A percentile compares a stretch with the other conserved stretches of the same genome.
phyloP scores from a whole-genome alignment of 2,888 invertebrate species.

The Microctonus hyperodae region DNA sequence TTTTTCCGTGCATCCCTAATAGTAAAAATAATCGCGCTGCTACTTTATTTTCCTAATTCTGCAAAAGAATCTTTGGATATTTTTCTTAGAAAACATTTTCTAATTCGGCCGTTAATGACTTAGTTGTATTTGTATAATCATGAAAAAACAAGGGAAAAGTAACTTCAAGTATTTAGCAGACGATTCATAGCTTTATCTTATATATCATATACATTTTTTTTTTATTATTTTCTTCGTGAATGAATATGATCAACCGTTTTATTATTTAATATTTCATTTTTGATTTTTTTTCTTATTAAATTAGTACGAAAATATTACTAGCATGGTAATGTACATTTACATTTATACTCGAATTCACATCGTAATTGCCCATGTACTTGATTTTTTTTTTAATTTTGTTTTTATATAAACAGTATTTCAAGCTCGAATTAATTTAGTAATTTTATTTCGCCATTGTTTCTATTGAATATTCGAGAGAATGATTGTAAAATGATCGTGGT shows the following conservation, averaged over 20 bases:
- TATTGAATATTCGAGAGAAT: background rate
- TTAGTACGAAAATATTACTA: background rate
- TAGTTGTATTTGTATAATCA: too few species aligned
- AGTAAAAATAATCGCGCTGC: too few species aligned
- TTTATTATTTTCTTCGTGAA: background rate
- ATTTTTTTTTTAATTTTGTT: background rate
- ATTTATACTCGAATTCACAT: background rate
- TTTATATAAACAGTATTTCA: background rate
- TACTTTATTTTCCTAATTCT: too few species aligned
- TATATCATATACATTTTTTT: background rate
- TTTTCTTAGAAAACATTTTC: too few species aligned
- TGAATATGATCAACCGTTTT: background rate
- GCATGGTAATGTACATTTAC: background rate
- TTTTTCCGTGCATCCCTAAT: too few species aligned
- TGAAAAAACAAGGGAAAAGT: too few species aligned
- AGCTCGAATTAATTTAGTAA: background rate
- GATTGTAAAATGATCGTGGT: too few species aligned
- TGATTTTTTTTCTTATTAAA: background rate
- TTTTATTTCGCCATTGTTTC: background rate
- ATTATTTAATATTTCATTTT: too few species aligned
- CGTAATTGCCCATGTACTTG: background rate
- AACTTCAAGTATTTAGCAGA: background rate
- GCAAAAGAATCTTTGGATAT: too few species aligned
- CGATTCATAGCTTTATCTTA: background rate
- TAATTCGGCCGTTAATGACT: too few species aligned